Conservation (phyloP, 2,888 invertebrate species). For the Chrysolina haemoptera region DNA sequence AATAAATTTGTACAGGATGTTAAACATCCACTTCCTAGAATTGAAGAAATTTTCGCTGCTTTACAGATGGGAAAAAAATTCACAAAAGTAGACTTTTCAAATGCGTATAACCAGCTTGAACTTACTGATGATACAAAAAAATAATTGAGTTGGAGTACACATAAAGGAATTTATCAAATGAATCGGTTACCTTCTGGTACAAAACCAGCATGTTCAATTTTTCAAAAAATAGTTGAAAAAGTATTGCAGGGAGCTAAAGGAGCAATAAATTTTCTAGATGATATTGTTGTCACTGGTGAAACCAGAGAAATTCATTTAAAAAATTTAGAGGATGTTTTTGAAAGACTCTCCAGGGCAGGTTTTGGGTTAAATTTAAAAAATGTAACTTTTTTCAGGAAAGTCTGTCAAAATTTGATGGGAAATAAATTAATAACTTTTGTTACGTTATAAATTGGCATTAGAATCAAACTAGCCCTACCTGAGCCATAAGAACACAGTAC, state of each 20-base stretch:
- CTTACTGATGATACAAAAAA: conserved; percentile 29
- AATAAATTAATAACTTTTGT: conserved; percentile 26
- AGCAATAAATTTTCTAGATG: conserved; percentile 35
- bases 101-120: conserved; percentile 31
- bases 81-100: no score
- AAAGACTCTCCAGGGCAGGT: conserved; percentile 22
- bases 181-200: conserved; percentile 37
- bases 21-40: conserved; percentile 32
- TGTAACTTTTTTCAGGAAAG: conserved; percentile 25
- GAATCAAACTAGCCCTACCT: no score
- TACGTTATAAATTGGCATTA: no score
- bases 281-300: conserved; percentile 34
- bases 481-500: no score
- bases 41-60: conserved; percentile 33
- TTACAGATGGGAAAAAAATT: no score
- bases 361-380: conserved; percentile 33
- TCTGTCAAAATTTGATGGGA: conserved; percentile 24
- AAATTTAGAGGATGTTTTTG: conserved; percentile 30
- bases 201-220: conserved; percentile 36
- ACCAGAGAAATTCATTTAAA: conserved; percentile 27
- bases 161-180: conserved; percentile 27
- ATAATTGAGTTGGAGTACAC: conserved; percentile 21
- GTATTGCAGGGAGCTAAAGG: conserved; percentile 27
- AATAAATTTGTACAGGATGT: conserved; percentile 31
- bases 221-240: conserved; percentile 29